Conservation (phyloP, 2,797 vertebrate genomes). For the Gallirallus australis region DNA sequence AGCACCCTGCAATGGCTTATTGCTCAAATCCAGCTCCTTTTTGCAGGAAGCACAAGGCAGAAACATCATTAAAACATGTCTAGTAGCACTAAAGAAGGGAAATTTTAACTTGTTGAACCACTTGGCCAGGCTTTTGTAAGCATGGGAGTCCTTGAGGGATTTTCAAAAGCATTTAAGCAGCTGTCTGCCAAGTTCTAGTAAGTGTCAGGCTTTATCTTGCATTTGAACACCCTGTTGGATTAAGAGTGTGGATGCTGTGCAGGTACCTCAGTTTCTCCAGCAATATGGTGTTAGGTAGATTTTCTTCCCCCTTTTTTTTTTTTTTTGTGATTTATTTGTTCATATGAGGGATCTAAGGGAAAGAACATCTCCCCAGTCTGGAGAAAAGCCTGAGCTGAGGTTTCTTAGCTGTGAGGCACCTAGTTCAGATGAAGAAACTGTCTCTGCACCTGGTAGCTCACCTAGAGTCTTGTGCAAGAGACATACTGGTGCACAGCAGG, state of each 20-base stretch:
- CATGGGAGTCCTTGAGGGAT: background rate
- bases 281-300: background rate
- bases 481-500: accelerated
- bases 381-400: background rate
- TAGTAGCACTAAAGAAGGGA: background rate
- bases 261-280: background rate
- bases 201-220: background rate
- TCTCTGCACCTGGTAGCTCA: background rate
- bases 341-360: background rate
- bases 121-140: background rate
- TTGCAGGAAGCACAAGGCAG: background rate
- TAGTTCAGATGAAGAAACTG: background rate
- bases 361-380: background rate
- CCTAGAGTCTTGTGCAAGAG: background rate
- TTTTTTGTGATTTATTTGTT: background rate
- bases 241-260: background rate
- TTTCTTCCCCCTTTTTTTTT: background rate
- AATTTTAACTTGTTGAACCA: background rate
- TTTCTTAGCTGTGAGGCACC: background rate
- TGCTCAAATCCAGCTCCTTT: background rate
- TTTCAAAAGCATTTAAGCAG: background rate
- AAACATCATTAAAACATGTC: background rate
- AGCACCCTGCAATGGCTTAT: background rate
- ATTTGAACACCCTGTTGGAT: background rate
- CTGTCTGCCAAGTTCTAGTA: background rate